These are phyloP conservation scores for Eupithecia centaureata DNA, from an alignment of 2,888 invertebrate species.

Conservation along the genomic window DNA sequence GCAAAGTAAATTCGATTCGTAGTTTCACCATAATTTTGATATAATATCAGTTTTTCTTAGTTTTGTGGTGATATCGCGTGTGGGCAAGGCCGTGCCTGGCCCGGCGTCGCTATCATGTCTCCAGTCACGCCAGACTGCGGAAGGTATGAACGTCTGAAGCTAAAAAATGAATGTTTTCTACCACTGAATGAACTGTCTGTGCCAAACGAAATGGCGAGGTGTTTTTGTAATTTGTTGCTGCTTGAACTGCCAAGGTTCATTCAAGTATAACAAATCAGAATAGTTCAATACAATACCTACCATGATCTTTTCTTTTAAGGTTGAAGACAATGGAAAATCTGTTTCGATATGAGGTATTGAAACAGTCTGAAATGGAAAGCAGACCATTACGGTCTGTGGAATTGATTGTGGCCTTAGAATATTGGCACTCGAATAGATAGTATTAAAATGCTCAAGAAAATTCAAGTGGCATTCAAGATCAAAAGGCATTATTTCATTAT, in stretches of 20 bases:
- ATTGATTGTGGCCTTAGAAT: neutral
- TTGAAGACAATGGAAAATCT: neutral
- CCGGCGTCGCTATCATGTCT: constrained; percentile 71
- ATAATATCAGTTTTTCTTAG: constrained; percentile 58
- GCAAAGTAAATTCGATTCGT: constrained; percentile 31
- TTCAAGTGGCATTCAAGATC: constrained; percentile 22
- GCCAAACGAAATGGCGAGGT: constrained; percentile 13
- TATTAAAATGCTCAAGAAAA: constrained; percentile 16
- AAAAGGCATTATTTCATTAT: constrained; percentile 19
- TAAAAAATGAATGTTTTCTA: constrained; percentile 29
- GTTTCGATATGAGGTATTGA: neutral
- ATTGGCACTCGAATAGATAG: neutral
- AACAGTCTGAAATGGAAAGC: neutral
- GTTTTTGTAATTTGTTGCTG: constrained; percentile 20
- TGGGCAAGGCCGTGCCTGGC: constrained; percentile 69
- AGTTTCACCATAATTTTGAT: constrained; percentile 49
- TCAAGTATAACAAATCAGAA: neutral
- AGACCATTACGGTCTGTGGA: neutral
- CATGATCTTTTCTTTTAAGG: neutral
- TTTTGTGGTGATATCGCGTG: constrained; percentile 72
- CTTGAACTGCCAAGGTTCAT: neutral
- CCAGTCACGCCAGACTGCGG: constrained; percentile 67
- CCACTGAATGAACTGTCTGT: constrained; percentile 17
- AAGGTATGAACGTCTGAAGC: constrained; percentile 21
- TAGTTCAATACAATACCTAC: neutral